A percentile compares a stretch with the other conserved stretches of the same genome.
phyloP scores from a whole-genome alignment of 2,113 vertebrate genomes.

The Phycodurus eques region DNA sequence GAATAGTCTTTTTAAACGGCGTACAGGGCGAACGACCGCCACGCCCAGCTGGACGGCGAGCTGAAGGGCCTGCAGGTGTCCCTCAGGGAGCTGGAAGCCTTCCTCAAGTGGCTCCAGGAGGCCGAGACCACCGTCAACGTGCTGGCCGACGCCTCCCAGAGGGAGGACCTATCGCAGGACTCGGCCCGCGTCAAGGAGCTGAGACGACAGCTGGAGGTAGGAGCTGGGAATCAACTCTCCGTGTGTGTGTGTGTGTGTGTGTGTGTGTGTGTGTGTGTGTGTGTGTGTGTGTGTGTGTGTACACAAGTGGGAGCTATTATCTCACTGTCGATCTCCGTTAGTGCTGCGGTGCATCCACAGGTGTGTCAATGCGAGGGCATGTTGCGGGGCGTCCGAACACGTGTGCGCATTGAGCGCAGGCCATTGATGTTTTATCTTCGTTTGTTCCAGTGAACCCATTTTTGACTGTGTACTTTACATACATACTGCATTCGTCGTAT shows the following conservation, averaged over 20 bases:
- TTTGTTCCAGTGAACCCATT: neutral
- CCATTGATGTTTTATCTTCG: constrained; percentile 7
- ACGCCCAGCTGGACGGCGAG: constrained; percentile 82
- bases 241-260: constrained; percentile 1
- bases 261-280: neutral
- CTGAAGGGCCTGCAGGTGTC: constrained; percentile 82
- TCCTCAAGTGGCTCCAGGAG: constrained; percentile 94
- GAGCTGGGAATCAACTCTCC: constrained; percentile 26
- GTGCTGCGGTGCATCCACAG: neutral
- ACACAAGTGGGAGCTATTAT: constrained; percentile 52
- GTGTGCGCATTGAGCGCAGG: constrained; percentile 31
- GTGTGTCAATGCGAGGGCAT: constrained; percentile 22
- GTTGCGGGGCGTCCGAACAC: constrained; percentile 22
- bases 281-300: neutral
- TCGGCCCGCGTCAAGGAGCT: constrained; percentile 74
- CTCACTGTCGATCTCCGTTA: constrained; percentile 55
- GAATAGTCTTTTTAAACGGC: too few species aligned
- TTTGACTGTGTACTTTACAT: too few species aligned
- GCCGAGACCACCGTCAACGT: constrained; percentile 88
- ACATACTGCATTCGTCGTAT: too few species aligned
- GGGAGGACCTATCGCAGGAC: constrained; percentile 83
- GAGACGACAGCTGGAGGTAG: constrained; percentile 84
- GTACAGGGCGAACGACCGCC: constrained; percentile 80
- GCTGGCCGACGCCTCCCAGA: constrained; percentile 83
- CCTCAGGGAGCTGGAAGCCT: constrained; percentile 85